Percentiles rank a stretch among this genome's conserved stretches.
phyloP scores from a whole-genome alignment of 2,113 vertebrate species.

The Suricata suricatta region DNA sequence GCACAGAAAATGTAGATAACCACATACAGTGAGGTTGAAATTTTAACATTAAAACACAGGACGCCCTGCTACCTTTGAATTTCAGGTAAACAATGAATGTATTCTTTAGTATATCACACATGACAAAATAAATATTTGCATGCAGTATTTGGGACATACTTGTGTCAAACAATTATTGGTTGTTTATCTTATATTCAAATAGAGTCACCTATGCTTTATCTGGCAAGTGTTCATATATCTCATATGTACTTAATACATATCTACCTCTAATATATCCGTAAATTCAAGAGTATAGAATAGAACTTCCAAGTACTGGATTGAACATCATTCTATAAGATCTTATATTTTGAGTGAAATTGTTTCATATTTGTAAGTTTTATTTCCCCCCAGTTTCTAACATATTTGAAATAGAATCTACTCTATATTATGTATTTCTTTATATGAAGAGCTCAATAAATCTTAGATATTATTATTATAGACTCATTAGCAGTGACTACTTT shows the following conservation, averaged over 20 bases:
- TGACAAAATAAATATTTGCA: not conserved
- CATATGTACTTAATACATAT: not conserved
- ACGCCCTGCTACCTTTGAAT: not conserved
- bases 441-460: not conserved
- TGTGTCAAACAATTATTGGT: not conserved
- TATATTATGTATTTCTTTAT: not conserved
- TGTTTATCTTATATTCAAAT: not conserved
- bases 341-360: constrained; percentile 18
- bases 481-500: not conserved
- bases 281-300: not conserved
- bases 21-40: not conserved
- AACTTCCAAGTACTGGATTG: not conserved
- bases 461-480: not conserved
- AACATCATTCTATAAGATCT: not conserved
- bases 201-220: not conserved
- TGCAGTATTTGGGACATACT: not conserved
- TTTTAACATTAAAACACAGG: constrained; percentile 1
- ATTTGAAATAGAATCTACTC: not conserved
- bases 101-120: not conserved
- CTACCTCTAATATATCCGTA: not conserved
- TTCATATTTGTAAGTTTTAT: constrained; percentile 4
- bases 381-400: not conserved
- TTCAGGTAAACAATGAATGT: not conserved
- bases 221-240: not conserved
- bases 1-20: not conserved